Conservation (phyloP, 2,888 invertebrate genomes). For the Ormyrus nitidulus region DNA sequence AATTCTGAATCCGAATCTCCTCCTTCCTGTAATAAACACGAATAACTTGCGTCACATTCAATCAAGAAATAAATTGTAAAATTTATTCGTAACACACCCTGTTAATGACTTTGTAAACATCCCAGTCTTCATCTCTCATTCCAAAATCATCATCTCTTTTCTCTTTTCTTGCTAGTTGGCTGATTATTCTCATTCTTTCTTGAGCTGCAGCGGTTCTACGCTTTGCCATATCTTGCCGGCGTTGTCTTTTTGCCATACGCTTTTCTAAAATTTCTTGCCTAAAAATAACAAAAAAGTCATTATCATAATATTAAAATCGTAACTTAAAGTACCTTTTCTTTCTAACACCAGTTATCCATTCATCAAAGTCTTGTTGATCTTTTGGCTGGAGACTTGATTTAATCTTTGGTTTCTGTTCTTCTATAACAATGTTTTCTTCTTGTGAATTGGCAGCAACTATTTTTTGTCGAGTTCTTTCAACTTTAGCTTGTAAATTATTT, state of each 20-base stretch:
- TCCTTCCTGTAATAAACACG: slow-evolving; percentile 75
- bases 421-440: slow-evolving; percentile 79
- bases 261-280: slow-evolving; percentile 85
- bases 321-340: slow-evolving; percentile 78
- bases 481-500: slow-evolving; percentile 81
- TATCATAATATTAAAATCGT: slow-evolving; percentile 12
- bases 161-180: slow-evolving; percentile 88
- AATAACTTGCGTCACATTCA: slow-evolving; percentile 18
- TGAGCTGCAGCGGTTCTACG: slow-evolving; percentile 94
- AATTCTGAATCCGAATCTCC: slow-evolving; percentile 95
- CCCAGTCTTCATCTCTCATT: slow-evolving; percentile 96
- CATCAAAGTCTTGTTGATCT: slow-evolving; percentile 77
- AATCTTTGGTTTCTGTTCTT: slow-evolving; percentile 76
- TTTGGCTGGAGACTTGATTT: slow-evolving; percentile 74
- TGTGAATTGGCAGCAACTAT: slow-evolving; percentile 83
- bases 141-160: slow-evolving; percentile 94
- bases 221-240: slow-evolving; percentile 91
- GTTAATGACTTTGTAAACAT: slow-evolving; percentile 94
- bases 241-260: slow-evolving; percentile 85
- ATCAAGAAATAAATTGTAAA: slow-evolving; percentile 2
- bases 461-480: slow-evolving; percentile 87
- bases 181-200: slow-evolving; percentile 95
- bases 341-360: slow-evolving; percentile 78
- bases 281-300: slow-evolving; percentile 63
- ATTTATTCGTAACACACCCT: slow-evolving; percentile 74